A percentile compares a stretch with the other conserved stretches of the same genome.
These are phyloP conservation scores for Arrhopalites spinosus DNA, from an alignment of 2,888 invertebrate genomes.

Conservation along the genomic window DNA sequence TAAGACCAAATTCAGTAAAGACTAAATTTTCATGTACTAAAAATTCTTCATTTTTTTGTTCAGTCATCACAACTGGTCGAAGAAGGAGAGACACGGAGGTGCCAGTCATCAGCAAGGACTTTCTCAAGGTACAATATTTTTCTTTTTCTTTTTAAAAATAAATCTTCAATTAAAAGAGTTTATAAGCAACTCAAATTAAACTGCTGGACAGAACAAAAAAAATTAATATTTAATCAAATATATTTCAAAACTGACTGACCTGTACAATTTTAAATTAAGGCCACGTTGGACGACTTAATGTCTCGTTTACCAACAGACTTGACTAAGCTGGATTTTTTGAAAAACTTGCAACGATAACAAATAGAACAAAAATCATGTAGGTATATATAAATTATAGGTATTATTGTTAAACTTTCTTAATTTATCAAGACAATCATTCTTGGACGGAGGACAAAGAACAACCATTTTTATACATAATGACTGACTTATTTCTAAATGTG, in stretches of 20 bases:
- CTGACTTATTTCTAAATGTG: background rate
- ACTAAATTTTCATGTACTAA: no score
- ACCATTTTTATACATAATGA: background rate
- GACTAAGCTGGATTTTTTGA: constrained; percentile 35
- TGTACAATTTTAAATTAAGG: background rate
- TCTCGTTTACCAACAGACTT: constrained; percentile 28
- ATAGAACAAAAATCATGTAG: background rate
- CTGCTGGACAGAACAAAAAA: background rate
- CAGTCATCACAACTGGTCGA: constrained; percentile 22
- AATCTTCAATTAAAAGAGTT: no score
- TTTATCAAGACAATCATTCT: background rate
- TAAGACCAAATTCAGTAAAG: no score
- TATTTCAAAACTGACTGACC: background rate
- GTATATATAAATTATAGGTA: no score
- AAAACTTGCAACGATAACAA: constrained; percentile 15
- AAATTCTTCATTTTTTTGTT: no score
- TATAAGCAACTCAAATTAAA: no score
- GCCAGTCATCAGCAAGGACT: constrained; percentile 26
- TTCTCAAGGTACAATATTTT: constrained; percentile 23
- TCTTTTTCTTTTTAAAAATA: background rate
- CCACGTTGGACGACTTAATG: constrained; percentile 33
- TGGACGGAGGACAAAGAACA: background rate
- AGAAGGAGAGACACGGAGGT: constrained; percentile 6
- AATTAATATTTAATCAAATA: background rate
- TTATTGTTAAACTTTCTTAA: no score